Percentiles rank a stretch among this genome's conserved stretches.
phyloP scores from a whole-genome alignment of 1,140 invertebrate genomes.

The Bathynomus jamesi region DNA sequence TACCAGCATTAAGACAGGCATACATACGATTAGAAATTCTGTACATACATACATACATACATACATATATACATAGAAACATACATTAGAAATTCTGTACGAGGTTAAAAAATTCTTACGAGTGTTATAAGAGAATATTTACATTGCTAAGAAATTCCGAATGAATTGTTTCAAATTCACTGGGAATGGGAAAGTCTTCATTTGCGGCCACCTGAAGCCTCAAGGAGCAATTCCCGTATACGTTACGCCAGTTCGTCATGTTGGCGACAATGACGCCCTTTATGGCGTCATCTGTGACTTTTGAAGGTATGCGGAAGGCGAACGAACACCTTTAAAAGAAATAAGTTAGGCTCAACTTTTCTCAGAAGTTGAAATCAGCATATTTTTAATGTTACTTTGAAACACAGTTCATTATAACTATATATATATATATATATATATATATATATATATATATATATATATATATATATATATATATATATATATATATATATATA shows the following conservation, averaged over 20 bases:
- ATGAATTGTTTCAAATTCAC: neutral
- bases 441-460: too few species aligned
- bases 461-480: too few species aligned
- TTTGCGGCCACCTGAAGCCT: constrained; percentile 17
- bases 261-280: constrained; percentile 49
- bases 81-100: too few species aligned
- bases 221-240: constrained; percentile 28
- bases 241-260: constrained; percentile 58
- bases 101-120: too few species aligned
- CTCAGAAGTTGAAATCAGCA: too few species aligned
- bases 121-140: neutral
- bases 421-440: too few species aligned
- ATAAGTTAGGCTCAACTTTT: too few species aligned
- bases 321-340: neutral
- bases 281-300: neutral
- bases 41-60: constrained; percentile 5
- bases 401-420: too few species aligned
- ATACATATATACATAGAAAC: constrained; percentile 5
- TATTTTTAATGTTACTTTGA: too few species aligned
- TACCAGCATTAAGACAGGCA: too few species aligned
- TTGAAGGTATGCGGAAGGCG: neutral
- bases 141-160: neutral
- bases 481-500: too few species aligned
- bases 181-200: neutral
- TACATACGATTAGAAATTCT: too few species aligned